Evolutionary conservation across 2,888 invertebrate species (phyloP).

Genomic region (Prostheceraeus crozeri): DNA sequence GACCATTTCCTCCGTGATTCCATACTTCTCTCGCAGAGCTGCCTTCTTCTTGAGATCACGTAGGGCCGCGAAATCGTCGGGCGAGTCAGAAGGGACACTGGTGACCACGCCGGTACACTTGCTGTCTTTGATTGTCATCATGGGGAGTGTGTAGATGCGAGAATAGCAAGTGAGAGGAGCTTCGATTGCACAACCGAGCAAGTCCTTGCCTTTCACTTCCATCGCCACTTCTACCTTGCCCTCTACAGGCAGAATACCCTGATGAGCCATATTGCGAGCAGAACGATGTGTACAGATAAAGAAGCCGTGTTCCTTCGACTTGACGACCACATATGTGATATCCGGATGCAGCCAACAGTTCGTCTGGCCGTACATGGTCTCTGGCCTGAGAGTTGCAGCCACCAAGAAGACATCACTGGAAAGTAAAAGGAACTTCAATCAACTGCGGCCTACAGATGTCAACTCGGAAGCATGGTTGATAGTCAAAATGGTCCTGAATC

Average conservation of each 20-base stretch:
- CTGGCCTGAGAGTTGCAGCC: slow-evolving; percentile 93
- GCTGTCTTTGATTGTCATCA: slow-evolving; percentile 92
- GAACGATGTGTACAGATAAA: slow-evolving; percentile 79
- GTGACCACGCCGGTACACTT: slow-evolving; percentile 97
- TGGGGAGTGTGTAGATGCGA: slow-evolving; percentile 82
- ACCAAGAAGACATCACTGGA: slow-evolving; percentile 75
- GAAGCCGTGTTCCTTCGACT: slow-evolving; percentile 58
- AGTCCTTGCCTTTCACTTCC: slow-evolving; percentile 58
- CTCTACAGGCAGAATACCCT: slow-evolving; percentile 59
- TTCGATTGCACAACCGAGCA: slow-evolving; percentile 74
- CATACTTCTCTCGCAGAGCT: slow-evolving; percentile 82
- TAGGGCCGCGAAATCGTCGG: slow-evolving; percentile 93
- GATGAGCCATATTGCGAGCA: slow-evolving; percentile 89
- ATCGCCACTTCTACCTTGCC: slow-evolving; percentile 33
- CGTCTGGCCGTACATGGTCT: slow-evolving; percentile 99
- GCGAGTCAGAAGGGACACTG: slow-evolving; percentile 94
- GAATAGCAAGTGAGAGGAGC: slow-evolving; percentile 77
- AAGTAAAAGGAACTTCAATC: too few relatives aligned
- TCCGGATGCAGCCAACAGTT: slow-evolving; percentile 97
- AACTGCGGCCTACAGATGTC: too few relatives aligned
- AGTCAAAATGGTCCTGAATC: too few relatives aligned
- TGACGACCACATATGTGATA: slow-evolving; percentile 80
- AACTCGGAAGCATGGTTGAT: too few relatives aligned
- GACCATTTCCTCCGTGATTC: slow-evolving; percentile 73
- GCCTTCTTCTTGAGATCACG: slow-evolving; percentile 43